Percentiles rank a stretch among this genome's conserved stretches.
These are phyloP conservation scores for Cryptophagus acutangulus DNA, from an alignment of 2,888 invertebrate species.

Conservation along the genomic window DNA sequence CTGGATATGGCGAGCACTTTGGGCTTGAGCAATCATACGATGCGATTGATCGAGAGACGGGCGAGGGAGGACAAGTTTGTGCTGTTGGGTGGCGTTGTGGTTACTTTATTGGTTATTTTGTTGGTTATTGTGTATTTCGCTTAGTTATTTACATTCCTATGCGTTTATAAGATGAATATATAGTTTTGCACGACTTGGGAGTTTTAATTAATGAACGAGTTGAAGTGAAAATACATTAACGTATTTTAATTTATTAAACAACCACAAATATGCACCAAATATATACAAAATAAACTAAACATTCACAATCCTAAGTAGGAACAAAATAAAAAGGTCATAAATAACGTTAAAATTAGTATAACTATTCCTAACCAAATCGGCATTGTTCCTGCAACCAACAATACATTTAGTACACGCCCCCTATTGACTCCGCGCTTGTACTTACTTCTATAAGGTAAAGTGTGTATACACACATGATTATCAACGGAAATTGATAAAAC, in stretches of 20 bases:
- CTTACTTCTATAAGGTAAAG: constrained; percentile 75
- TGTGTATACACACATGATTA: constrained; percentile 87
- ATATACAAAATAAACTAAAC: constrained; percentile 16
- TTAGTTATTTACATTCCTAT: constrained; percentile 35
- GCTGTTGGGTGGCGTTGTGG: constrained; percentile 78
- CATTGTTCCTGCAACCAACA: constrained; percentile 63
- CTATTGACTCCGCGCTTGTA: constrained; percentile 24
- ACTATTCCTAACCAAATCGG: constrained; percentile 77
- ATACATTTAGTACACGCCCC: constrained; percentile 12
- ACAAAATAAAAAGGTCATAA: constrained; percentile 75
- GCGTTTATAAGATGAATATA: constrained; percentile 10
- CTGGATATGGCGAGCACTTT: constrained; percentile 87
- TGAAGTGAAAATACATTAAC: too few species aligned
- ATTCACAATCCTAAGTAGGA: constrained; percentile 73
- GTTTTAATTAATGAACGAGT: too few species aligned
- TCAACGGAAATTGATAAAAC: constrained; percentile 94
- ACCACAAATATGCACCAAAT: too few species aligned
- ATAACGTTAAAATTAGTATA: constrained; percentile 69
- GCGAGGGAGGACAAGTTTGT: constrained; percentile 85
- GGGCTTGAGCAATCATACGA: constrained; percentile 91
- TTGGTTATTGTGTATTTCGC: constrained; percentile 67
- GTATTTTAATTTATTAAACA: too few species aligned
- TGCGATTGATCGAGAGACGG: constrained; percentile 86
- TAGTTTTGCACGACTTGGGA: constrained; percentile 14
- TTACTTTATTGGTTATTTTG: constrained; percentile 74